Evolutionary conservation across 2,888 invertebrate species (phyloP), one percentile per base, ranked within the genome.

Genomic region (Parthenolecanium corni): DNA sequence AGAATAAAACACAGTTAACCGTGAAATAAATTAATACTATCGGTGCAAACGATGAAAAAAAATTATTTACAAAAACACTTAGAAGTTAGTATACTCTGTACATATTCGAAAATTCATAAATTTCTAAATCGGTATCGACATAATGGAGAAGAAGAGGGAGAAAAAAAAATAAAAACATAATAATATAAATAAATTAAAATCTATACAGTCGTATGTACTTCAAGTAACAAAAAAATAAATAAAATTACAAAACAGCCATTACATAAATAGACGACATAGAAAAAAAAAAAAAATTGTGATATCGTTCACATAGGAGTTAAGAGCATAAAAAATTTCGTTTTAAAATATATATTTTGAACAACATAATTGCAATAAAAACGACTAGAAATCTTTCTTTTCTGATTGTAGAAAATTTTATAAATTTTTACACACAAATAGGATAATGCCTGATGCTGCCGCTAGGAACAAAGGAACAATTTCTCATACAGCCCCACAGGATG

Each of bases 361-460:
- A 25, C 31, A 47, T 61, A 61, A 61, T 49, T 61, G 61, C 61
- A 61, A 61, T 49, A 49, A 61, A 61, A 61, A 61, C 61, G 61
- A 61, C 61, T 61, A 61, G 61, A 61, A 61, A 47, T 61, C 61
- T 57, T 61, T 36, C 16, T 47, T 25, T 49, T 61, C 49, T 23
- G 49, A 49, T 49, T 23, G 49, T 49, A 49, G 49, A 49, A 49
- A 23, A 31, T 31, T 6, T 31, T 31, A 6, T 31, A n/a, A n/a
- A n/a, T 31, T 4, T 31, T 31, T 31, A 31, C 31, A 6, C 21
- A 5, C 14, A 14, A 23, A 49, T 49, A 49, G 49, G 49, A 49
- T 49, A 49, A 49, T 49, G 49, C 49, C 49, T 12, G 31, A 9
- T 9, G 31, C 31, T 31, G 31, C 31, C 31, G 4, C 31, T 31